Evolutionary conservation across 2,888 invertebrate species (phyloP), one percentile per base, ranked within the genome.

Genomic region (Argyra leucocephala): DNA sequence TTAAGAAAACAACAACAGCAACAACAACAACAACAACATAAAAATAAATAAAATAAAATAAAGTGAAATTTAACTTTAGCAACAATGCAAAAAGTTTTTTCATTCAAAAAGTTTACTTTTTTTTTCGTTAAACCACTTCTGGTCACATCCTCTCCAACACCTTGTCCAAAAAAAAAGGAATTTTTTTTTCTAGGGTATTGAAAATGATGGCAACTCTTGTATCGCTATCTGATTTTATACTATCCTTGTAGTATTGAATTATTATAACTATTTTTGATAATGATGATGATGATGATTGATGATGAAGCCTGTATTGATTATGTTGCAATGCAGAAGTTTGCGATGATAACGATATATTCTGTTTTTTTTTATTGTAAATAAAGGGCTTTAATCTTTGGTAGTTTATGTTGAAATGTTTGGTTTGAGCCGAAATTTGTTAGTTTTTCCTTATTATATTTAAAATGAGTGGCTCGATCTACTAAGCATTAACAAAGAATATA

Each of bases 51-150:
- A 10, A 31, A 31, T 7, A 7, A 7, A 10, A 31, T 5, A 10
- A 31, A 10, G 31, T 7, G 31, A 31, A 31, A 5, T 31, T 31
- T 5, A 48, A 48, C 18, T 48, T 48, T 15, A 12, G 67, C 66
- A 68, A 66, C 66, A 67, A 67, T 68, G 66, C 48, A 67, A 68
- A 68, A 68, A 68, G 64, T 68, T 68, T 68, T 65, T 63, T 48
- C 64, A 67, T 67, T 64, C 57, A 63, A 57, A 63, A 22, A 31
- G 58, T 62, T 24, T n/a, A n/a, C n/a, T n/a, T n/a, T n/a, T n/a
- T n/a, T n/a, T 61, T 18, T 18, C 48, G 18, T 48, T 18, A 48
- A 48, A 18, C 48, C 57, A 37, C 57, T 57, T 36, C 57, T 62
- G 37, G 57, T 31, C 58, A 58, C 57, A 58, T 58, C 57, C 31